Evolutionary conservation across 2,113 vertebrate genomes (phyloP), one percentile per base, ranked within the genome.

Genomic region (Heterotis niloticus): DNA sequence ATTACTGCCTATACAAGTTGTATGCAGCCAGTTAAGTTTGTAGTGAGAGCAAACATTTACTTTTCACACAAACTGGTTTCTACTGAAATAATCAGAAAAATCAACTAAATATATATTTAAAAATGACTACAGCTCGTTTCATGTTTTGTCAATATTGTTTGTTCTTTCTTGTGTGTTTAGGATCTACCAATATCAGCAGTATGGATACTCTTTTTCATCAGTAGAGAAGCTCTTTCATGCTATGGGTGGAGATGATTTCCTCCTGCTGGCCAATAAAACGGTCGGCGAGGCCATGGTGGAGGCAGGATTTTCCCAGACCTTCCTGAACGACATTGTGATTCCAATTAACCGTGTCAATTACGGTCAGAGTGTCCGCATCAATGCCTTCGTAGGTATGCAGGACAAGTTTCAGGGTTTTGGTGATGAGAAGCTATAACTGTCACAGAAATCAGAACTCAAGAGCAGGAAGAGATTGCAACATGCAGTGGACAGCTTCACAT

Each of bases 121-220:
- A 44, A 44, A 44, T 44, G 34, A 44, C 34, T 44, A 7, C 34
- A 44, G 34, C 34, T 44, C 34, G 34, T 44, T 44, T 44, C 34
- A 4, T 56, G 14, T 24, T 78, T 54, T 17, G 20, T 68, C 5
- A 62, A 7, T 75, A 23, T 80, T 44, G 13, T 52, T 0, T 73
- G 0, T 66, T 56, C 26, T 79, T 79, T 77, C 20, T 0, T 66
- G 67, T 76, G 80, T 11, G 10, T 64, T 17, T 87, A 99, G 97
- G 90, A 95, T 98, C 87, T 99, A 99, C 84, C 95, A 96, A 85
- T 98, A 94, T 85, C 98, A 99, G 86, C 92, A 95, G 77, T 92
- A 93, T 0, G 93, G 96, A 17, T 98, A 96, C 5, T 94, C 95
- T 24, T 99, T 99, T 91, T 94, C 95, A 82, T 96, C 82, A 0